Base-by-base conservation (phyloP, 2,888 invertebrate genomes). In the Tridacna gigas region DNA sequence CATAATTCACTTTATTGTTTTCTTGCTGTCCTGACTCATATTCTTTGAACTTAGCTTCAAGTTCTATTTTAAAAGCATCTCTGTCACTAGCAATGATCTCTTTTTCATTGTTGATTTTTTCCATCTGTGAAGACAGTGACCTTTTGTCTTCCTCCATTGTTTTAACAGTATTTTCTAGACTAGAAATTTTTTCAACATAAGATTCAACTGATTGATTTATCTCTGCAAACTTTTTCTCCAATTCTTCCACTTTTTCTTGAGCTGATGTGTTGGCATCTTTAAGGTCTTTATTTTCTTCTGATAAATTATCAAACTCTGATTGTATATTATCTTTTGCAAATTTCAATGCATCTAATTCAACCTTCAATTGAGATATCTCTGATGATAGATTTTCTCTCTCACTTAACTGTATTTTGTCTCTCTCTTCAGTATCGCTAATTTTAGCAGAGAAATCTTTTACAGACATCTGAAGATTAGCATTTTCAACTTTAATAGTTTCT, bases 401-500 rank as follows among this genome's bases (percentile, higher is more conserved):
- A 25, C 25, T 67, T 26, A 61, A 47, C 45, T 71, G 63, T 22
- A 48, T 63, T 22, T 77, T 56, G n/a, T 56, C 60, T 25, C 74
- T 81, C 20, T 79, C 79, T 56, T 83, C 79, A 37, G 75, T 78
- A 61, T 83, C 86, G 56, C 48, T 65, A 25, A 76, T 60, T 66
- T 79, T 80, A 75, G 78, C 63, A 26, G 82, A 60, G 3, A 77
- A 74, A 13, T 74, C 60, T 45, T 82, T 56, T 4, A 80, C 67
- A 20, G 79, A 48, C 18, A 22, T 28, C n/a, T 48, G 26, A 20
- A 86, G 26, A 51, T 84, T 79, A 12, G 56, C 73, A 78, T 71
- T 82, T 51, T 84, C 84, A 28, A 69, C 80, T 77, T 84, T 87
- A 18, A 87, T 69, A 18, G 76, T 69, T 61, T 87, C 87, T 25